Conservation (phyloP, 2,888 invertebrate species). For the Agrypnus murinus region DNA sequence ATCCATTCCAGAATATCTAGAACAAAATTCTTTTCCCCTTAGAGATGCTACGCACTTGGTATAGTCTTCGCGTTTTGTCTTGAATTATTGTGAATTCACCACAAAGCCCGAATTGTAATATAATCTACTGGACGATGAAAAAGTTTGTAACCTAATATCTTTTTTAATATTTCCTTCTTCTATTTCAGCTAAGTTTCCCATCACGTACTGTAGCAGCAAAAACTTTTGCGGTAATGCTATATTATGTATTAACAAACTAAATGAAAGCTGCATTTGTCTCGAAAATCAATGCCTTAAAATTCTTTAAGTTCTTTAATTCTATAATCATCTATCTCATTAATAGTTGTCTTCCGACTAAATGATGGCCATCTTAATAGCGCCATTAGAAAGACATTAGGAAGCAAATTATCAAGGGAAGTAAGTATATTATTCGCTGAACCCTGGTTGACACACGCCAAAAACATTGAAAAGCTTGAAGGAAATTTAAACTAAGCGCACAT, state of each 20-base stretch:
- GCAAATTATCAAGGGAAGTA: constrained; percentile 11
- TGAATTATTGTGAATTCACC: constrained; percentile 7
- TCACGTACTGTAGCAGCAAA: background rate
- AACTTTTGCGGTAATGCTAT: background rate
- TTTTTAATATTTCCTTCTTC: background rate
- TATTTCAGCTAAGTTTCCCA: background rate
- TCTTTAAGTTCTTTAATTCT: background rate
- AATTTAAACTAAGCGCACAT: no score
- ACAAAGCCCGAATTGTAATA: background rate
- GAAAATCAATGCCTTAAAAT: background rate
- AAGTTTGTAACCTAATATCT: background rate
- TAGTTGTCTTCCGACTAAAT: background rate
- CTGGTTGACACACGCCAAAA: background rate
- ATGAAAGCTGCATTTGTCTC: background rate
- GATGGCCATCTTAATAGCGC: constrained; percentile 17
- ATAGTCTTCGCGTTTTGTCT: background rate
- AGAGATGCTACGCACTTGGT: background rate
- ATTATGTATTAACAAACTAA: background rate
- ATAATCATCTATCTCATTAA: background rate
- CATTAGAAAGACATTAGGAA: constrained; percentile 22
- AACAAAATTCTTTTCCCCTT: no score
- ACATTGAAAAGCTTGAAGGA: background rate
- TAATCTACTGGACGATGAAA: background rate
- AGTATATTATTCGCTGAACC: background rate
- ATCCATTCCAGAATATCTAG: no score